A percentile compares a stretch with the other conserved stretches of the same genome.
These are phyloP conservation scores for Hemibagrus guttatus DNA, from an alignment of 2,797 vertebrate genomes.

Conservation along the genomic window DNA sequence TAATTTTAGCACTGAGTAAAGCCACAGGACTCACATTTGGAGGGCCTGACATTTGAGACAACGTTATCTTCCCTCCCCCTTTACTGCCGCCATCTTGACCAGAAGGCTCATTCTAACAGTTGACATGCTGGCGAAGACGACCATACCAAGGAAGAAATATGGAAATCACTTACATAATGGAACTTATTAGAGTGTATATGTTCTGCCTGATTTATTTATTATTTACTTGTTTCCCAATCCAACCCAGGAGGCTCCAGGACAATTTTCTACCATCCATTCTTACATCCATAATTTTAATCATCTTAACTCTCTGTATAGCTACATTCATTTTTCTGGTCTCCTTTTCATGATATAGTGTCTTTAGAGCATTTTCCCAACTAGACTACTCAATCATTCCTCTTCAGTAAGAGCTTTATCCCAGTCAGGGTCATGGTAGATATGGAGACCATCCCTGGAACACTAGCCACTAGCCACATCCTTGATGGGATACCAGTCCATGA, in stretches of 20 bases:
- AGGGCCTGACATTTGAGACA: conserved; percentile 70
- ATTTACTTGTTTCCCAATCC: background rate
- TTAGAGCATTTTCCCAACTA: background rate
- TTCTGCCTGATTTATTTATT: background rate
- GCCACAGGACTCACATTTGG: conserved; percentile 71
- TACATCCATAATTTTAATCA: background rate
- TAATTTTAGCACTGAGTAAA: conserved; percentile 84
- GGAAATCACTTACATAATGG: background rate
- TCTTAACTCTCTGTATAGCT: background rate
- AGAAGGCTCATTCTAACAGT: conserved; percentile 73
- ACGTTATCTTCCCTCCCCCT: conserved; percentile 22
- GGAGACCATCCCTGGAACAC: background rate
- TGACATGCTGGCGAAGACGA: conserved; percentile 63
- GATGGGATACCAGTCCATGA: background rate
- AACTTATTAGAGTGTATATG: background rate
- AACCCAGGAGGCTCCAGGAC: background rate
- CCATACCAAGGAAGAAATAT: conserved; percentile 9
- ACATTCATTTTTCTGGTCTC: background rate
- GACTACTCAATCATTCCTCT: background rate
- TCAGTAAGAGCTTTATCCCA: background rate
- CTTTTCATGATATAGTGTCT: background rate
- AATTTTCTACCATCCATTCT: background rate
- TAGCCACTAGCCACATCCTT: background rate
- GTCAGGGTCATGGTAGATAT: background rate
- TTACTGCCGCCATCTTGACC: conserved; percentile 55